These are phyloP conservation scores for Melanchra persicariae DNA, from an alignment of 2,888 invertebrate genomes.

Conservation along the genomic window DNA sequence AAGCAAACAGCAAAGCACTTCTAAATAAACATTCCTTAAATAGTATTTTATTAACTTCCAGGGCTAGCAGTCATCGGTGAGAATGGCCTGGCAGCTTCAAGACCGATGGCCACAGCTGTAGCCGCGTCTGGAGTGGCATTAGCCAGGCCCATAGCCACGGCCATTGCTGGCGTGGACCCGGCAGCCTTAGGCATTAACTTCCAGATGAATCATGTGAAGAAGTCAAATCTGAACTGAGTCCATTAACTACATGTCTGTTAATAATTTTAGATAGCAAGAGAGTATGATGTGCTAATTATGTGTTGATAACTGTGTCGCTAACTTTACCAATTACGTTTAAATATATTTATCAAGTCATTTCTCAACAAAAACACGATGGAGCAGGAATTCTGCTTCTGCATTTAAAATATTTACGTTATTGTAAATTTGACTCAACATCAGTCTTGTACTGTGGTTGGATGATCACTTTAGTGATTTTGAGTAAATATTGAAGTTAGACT, in stretches of 20 bases:
- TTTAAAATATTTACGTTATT: background rate
- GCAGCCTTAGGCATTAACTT: conserved; percentile 74
- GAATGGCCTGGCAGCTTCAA: conserved; percentile 93
- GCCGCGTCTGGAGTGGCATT: conserved; percentile 93
- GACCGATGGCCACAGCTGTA: conserved; percentile 93
- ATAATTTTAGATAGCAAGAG: background rate
- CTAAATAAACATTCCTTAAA: background rate
- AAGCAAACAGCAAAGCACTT: no score
- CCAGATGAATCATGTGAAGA: conserved; percentile 69
- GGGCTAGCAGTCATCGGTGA: conserved; percentile 92
- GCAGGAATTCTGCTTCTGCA: no score
- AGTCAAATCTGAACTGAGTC: conserved; percentile 4
- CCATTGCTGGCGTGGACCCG: conserved; percentile 93
- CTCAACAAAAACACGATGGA: background rate
- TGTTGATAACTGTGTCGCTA: background rate
- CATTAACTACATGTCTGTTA: background rate
- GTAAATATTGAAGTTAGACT: background rate
- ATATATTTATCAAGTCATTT: background rate
- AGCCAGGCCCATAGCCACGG: conserved; percentile 93
- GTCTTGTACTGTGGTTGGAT: background rate
- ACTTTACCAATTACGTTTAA: background rate
- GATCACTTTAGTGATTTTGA: background rate
- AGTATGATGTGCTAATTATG: background rate
- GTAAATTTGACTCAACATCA: background rate
- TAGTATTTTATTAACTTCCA: conserved; percentile 71